Conservation (phyloP, 2,888 invertebrate species). For the Melanargia galathea region DNA sequence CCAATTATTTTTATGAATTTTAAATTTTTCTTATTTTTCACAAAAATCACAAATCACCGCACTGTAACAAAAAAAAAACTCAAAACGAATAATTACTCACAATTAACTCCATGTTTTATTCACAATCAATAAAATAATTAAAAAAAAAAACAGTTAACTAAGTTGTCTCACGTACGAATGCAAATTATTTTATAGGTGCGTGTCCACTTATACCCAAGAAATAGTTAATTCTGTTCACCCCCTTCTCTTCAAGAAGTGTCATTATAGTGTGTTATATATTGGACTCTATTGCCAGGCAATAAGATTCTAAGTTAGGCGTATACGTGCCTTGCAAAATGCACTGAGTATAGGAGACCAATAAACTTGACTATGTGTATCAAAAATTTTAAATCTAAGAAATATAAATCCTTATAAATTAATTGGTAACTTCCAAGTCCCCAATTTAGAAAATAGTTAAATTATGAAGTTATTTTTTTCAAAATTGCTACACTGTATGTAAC, state of each 20-base stretch:
- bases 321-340: background rate
- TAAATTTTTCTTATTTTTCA: too few species aligned
- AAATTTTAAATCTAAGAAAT: background rate
- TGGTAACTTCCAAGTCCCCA: too few species aligned
- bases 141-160: conserved; percentile 37
- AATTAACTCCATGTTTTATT: conserved; percentile 48
- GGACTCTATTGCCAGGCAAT: background rate
- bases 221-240: conserved; percentile 57
- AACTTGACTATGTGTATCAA: background rate
- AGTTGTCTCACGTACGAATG: conserved; percentile 49
- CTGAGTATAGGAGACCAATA: conserved; percentile 5
- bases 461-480: too few species aligned
- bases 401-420: too few species aligned
- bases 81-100: conserved; percentile 49
- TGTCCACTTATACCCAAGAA: conserved; percentile 69
- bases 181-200: conserved; percentile 52
- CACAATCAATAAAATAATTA: conserved; percentile 23
- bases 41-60: conserved; percentile 29
- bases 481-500: too few species aligned
- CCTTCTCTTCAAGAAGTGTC: conserved; percentile 36
- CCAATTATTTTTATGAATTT: too few species aligned
- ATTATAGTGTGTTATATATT: background rate
- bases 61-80: conserved; percentile 24
- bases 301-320: conserved; percentile 1
- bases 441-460: too few species aligned